Percentiles rank a stretch among this genome's conserved stretches.
Conservation (phyloP, 2,797 vertebrate genomes). For the Chelonia mydas region DNA sequence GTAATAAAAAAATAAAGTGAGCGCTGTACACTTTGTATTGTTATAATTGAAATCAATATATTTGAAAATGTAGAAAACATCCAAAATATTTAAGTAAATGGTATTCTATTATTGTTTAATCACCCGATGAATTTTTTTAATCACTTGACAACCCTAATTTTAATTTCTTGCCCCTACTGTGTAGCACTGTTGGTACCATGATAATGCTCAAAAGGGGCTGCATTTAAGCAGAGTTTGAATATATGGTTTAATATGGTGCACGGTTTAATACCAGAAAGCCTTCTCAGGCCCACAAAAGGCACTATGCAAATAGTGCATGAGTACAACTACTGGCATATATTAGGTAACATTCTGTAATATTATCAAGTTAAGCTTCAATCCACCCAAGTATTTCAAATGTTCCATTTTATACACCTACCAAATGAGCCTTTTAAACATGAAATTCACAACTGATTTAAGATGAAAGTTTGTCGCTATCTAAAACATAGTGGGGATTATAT, state of each 20-base stretch:
- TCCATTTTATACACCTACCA: not conserved
- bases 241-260: not conserved
- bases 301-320: not conserved
- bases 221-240: not conserved
- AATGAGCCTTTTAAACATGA: not conserved
- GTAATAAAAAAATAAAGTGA: too few relatives aligned
- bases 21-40: too few relatives aligned
- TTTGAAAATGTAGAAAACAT: too few relatives aligned
- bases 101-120: too few relatives aligned
- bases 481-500: not conserved
- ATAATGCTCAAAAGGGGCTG: not conserved
- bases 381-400: rapidly evolving
- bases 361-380: not conserved
- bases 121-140: too few relatives aligned
- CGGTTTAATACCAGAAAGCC: not conserved
- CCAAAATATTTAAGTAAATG: too few relatives aligned
- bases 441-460: not conserved
- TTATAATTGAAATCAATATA: too few relatives aligned
- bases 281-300: not conserved
- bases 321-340: not conserved
- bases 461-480: not conserved
- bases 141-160: not conserved
- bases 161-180: not conserved
- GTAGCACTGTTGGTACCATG: not conserved
- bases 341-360: not conserved